Evolutionary conservation across 2,888 invertebrate species (phyloP), one percentile per base, ranked within the genome.

Genomic region (Lasius platythorax): DNA sequence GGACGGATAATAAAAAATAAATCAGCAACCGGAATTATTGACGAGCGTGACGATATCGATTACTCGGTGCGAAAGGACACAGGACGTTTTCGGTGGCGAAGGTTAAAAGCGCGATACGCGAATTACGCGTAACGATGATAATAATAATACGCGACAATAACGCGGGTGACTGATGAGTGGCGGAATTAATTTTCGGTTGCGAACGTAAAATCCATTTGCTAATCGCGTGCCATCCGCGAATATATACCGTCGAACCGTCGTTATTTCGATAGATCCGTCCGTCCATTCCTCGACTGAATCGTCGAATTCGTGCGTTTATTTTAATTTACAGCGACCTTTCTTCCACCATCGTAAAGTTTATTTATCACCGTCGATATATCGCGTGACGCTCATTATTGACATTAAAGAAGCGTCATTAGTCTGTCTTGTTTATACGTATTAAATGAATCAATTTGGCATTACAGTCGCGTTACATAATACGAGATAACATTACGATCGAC

Each of bases 21-120:
- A 81, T 81, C 61, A 61, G 73, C 46, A 46, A 33, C 46, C n/a
- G 23, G 37, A 61, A 81, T 81, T 81, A 81, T 81, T 73, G 79
- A 78, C 70, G 78, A 73, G 61, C 40, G 23, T 73, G 46, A 73
- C 79, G 61, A 23, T 81, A 73, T 81, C 72, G 79, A 81, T 81
- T 61, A 73, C 37, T 43, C 78, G 79, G n/a, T 76, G 53, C 43
- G 40, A 82, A 66, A 53, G 63, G 33, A 76, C 76, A 30, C 76
- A 11, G 78, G 15, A 50, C 75, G 37, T 43, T 82, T 82, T 78
- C 56, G 64, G 33, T 33, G 63, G 30, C 53, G 40, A 78, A 73
- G 79, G 79, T 78, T 82, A 46, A 82, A 82, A 78, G 50, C 33
- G 79, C 58, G 33, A 68, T 33, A 23, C 23, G 23, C 9, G 30